Conservation (phyloP, 2,888 invertebrate species). For the Ennomos quercinarius region DNA sequence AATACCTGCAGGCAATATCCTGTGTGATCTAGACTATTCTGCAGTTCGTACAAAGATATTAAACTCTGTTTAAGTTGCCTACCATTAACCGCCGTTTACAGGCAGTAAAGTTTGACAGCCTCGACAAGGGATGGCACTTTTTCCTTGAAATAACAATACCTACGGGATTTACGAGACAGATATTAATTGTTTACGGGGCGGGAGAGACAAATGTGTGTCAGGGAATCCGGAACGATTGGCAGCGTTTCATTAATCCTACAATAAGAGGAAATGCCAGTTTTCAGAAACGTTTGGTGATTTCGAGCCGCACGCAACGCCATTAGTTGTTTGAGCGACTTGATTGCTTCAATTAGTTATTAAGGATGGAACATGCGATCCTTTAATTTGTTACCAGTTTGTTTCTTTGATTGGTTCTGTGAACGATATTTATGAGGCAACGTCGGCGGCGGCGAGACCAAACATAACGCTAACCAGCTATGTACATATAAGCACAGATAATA, state of each 20-base stretch:
- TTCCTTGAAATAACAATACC: conserved; percentile 3
- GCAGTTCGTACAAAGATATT: conserved; percentile 13
- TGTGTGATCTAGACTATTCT: conserved; percentile 22
- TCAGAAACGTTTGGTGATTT: conserved; percentile 21
- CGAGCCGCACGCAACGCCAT: conserved; percentile 38
- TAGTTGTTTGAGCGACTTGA: conserved; percentile 53
- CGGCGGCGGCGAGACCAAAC: conserved; percentile 19
- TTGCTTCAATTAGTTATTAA: conserved; percentile 54
- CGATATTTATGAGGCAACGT: conserved; percentile 16
- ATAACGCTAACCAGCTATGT: conserved; percentile 21
- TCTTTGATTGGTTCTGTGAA: conserved; percentile 37
- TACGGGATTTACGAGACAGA: conserved; percentile 24
- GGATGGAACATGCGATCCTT: conserved; percentile 55
- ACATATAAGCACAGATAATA: too few species aligned
- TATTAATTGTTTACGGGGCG: conserved; percentile 24
- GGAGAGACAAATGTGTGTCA: conserved; percentile 19
- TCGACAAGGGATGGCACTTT: conserved; percentile 11
- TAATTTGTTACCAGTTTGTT: conserved; percentile 38
- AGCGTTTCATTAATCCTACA: conserved; percentile 25
- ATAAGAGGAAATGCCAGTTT: conserved; percentile 21
- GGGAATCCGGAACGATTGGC: conserved; percentile 25
- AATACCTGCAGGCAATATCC: conserved; percentile 46
- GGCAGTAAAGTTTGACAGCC: conserved; percentile 2
- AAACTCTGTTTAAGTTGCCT: neutral
- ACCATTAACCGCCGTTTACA: too few species aligned